These are phyloP conservation scores for Rhinopomastus cyanomelas DNA, from an alignment of 2,113 vertebrate species.

Conservation along the genomic window DNA sequence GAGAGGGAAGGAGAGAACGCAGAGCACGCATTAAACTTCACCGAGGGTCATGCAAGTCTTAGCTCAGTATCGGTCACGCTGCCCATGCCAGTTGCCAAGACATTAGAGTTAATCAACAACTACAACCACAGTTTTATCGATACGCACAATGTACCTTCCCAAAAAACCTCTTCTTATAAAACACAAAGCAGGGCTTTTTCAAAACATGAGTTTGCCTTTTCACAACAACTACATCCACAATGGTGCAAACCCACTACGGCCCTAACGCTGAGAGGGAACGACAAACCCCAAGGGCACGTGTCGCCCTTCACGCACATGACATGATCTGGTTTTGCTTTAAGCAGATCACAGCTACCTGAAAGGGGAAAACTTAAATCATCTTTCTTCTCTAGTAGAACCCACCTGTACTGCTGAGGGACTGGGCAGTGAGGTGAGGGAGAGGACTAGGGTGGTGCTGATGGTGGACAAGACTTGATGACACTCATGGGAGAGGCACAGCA, in stretches of 20 bases:
- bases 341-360: background rate
- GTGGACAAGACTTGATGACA: background rate
- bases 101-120: background rate
- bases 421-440: background rate
- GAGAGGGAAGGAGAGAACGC: constrained; percentile 60
- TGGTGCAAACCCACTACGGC: background rate
- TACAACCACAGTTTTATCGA: background rate
- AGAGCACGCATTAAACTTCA: constrained; percentile 51
- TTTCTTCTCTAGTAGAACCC: background rate
- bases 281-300: background rate
- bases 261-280: background rate
- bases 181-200: background rate
- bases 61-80: background rate
- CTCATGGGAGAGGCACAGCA: background rate
- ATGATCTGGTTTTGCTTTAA: background rate
- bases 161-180: background rate
- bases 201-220: background rate
- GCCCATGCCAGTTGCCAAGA: background rate
- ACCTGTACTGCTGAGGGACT: background rate
- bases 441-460: background rate
- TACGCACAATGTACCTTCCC: background rate
- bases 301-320: background rate
- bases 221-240: background rate
- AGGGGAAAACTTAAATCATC: background rate
- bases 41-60: background rate